Base-by-base conservation (phyloP, 2,888 invertebrate genomes). In the Acanthosepion esculentum region DNA sequence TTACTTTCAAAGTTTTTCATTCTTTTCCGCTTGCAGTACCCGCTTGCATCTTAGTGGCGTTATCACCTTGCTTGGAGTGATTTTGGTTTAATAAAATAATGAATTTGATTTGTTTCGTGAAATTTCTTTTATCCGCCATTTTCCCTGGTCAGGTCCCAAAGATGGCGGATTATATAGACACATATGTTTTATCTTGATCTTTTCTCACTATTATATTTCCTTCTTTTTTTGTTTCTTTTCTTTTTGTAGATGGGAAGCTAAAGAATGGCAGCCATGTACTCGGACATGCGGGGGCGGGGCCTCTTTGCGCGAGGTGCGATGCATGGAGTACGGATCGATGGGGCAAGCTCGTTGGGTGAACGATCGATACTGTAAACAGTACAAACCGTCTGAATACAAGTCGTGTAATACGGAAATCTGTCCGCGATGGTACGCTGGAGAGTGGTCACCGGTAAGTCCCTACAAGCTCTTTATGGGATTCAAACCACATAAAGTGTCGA, bases 251-350 rank as follows among this genome's bases (percentile, higher is more conserved):
- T 99, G 99, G 99, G 99, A 99, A 97, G 98, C 98, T 96, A 98
- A 99, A 94, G 98, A 99, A 96, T 99, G 99, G 99, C 98, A 98
- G 94, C 98, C 98, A 29, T 99, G 99, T 98, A 98, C 98, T 96
- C 98, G 98, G 55, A 98, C 98, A 50, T 99, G 99, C 97, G 99
- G 99, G 0, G 98, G 98, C 5, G 99, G 99, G 12, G 98, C 98
- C 95, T 98, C 98, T 96, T 98, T 98, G 95, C 98, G 99, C 26
- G 98, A 98, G 95, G 99, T 99, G 95, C 98, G 98, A 96, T 99
- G 99, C 97, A 98, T 98, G 20, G 98, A 99, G 98, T 98, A 98
- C 96, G 98, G 99, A 98, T 99, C 99, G 0, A 98, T 99, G 97
- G 98, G 98, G 96, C 98, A 99, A 64, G 98, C 98, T 96, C 96